Percentiles rank a stretch among this genome's conserved stretches.
Evolutionary conservation across 2,888 invertebrate genomes (phyloP).

Genomic region (Coleophora deauratella): DNA sequence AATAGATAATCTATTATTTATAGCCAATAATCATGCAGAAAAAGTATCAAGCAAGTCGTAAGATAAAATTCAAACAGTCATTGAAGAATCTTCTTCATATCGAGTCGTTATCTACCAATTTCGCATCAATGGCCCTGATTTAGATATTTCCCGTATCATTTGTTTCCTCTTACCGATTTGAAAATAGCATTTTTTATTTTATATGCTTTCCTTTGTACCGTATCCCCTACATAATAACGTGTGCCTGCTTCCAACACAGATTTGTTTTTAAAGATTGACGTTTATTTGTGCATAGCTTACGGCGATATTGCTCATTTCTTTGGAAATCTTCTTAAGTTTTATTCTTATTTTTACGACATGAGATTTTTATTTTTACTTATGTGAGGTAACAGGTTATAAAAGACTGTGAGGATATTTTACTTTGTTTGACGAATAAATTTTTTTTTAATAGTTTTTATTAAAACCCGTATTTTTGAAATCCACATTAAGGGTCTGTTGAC

Average conservation of each 20-base stretch:
- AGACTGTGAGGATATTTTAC: no score
- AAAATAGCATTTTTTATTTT: slow-evolving; percentile 66
- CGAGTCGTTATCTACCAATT: slow-evolving; percentile 21
- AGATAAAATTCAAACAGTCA: no score
- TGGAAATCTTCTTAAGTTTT: slow-evolving; percentile 17
- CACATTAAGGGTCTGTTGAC: no score
- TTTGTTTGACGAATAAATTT: no score
- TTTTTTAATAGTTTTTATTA: no score
- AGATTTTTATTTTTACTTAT: no score
- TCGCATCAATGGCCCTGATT: slow-evolving; percentile 64
- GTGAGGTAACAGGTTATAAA: no score
- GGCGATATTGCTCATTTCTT: slow-evolving; percentile 55
- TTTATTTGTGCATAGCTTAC: slow-evolving; percentile 63
- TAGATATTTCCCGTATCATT: slow-evolving; percentile 71
- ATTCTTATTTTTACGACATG: neutral
- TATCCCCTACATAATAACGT: slow-evolving; percentile 53
- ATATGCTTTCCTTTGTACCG: slow-evolving; percentile 67
- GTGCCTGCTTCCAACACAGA: slow-evolving; percentile 50
- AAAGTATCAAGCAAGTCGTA: no score
- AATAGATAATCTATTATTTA: no score
- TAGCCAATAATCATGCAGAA: no score
- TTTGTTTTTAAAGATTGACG: slow-evolving; percentile 66
- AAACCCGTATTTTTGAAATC: no score
- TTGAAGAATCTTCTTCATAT: no score
- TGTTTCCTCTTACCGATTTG: slow-evolving; percentile 52